Conservation (phyloP, 1,140 invertebrate genomes). For the Forficula auricularia region DNA sequence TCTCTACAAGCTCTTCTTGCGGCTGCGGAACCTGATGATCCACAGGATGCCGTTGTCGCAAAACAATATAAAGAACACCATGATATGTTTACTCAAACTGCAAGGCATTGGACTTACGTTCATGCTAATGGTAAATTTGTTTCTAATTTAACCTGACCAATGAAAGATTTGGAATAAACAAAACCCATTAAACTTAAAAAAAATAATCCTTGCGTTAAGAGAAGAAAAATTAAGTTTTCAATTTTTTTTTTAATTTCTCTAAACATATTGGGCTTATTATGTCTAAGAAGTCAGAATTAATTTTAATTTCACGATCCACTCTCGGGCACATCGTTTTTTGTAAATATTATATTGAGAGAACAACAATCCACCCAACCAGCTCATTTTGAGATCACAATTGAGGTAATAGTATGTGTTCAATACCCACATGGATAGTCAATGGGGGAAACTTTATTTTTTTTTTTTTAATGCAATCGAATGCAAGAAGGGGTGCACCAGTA, state of each 20-base stretch:
- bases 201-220: not conserved
- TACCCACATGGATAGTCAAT: too few relatives aligned
- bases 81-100: slow-evolving; percentile 73
- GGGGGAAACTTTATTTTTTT: slow-evolving; percentile 9
- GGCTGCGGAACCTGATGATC: slow-evolving; percentile 89
- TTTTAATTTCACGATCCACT: too few relatives aligned
- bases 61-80: slow-evolving; percentile 83
- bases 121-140: slow-evolving; percentile 64
- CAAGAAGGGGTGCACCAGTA: too few relatives aligned
- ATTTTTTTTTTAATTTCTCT: slow-evolving; percentile 5
- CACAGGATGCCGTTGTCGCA: slow-evolving; percentile 93
- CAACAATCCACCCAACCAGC: too few relatives aligned
- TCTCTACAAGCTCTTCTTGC: slow-evolving; percentile 83
- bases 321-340: too few relatives aligned
- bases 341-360: too few relatives aligned
- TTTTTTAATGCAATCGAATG: slow-evolving; percentile 7
- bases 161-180: not conserved
- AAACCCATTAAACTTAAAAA: not conserved
- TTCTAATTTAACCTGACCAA: not conserved
- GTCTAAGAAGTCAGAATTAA: not conserved
- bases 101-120: slow-evolving; percentile 82
- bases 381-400: too few relatives aligned
- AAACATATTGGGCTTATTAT: not conserved
- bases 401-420: too few relatives aligned
- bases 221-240: not conserved